Conservation (phyloP, 2,888 invertebrate species). For the Stictocephala bisonia region DNA sequence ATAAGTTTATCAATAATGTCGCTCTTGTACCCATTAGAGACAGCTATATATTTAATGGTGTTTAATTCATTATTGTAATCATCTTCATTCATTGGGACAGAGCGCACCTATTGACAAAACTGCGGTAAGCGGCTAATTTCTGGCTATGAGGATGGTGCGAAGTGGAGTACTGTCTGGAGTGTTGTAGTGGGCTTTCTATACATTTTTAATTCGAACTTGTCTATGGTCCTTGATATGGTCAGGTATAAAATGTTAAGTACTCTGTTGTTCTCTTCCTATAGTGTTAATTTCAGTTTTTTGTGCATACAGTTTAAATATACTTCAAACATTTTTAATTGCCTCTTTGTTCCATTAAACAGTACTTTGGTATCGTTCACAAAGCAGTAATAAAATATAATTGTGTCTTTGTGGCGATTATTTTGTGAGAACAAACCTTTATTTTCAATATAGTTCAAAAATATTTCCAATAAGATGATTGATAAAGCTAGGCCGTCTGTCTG, state of each 20-base stretch:
- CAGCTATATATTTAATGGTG: no score
- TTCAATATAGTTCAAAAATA: slow-evolving; percentile 3
- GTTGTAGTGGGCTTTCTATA: slow-evolving; percentile 11
- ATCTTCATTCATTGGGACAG: no score
- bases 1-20: no score
- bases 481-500: no score
- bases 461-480: background rate
- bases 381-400: background rate
- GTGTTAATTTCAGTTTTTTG: background rate
- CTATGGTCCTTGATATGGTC: background rate
- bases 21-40: no score
- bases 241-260: no score
- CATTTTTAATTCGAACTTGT: background rate
- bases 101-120: no score
- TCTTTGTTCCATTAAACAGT: no score
- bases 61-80: no score
- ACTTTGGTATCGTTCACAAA: background rate
- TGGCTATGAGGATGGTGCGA: slow-evolving; percentile 12
- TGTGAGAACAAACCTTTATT: background rate
- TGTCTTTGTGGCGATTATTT: background rate
- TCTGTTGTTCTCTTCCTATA: background rate
- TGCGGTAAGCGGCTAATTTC: no score
- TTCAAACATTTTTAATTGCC: background rate
- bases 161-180: background rate
- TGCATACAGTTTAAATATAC: background rate